Base-by-base conservation (phyloP, 2,797 vertebrate species). In the Intellagama lesueurii region DNA sequence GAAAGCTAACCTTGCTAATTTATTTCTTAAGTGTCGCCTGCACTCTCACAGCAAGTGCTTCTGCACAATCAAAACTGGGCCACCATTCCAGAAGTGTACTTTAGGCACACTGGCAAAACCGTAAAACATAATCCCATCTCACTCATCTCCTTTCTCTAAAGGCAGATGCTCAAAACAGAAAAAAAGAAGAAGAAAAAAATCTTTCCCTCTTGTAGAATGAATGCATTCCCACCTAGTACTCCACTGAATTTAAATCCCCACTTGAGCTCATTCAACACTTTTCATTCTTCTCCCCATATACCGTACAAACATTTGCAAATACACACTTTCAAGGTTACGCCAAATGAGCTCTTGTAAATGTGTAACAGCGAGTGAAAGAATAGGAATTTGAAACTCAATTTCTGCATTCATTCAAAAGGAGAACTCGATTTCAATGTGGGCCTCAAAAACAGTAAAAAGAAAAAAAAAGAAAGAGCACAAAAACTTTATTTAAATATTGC, bases 221-320 rank as follows among this genome's bases (percentile, higher is more conserved):
- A 83, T 32, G 40, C 66, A 73, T 11, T 89, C 87, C 87, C 84
- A 83, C 93, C 72, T 87, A 88, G 56, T 82, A 49, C 81, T 93
- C 91, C 92, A 92, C 81, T 87, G 78, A 47, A 89, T 70, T 87
- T 77, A 85, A 87, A 95, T 95, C 93, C 87, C 85, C 80, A 89
- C 92, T 79, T 24, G 83, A 90, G 86, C 90, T 94, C 82, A 90
- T 88, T 93, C 80, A 85, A 90, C 87, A 91, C 90, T 91, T 92
- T 89, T 94, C 93, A 86, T 92, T 93, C 81, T 87, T 85, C 91
- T 92, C 87, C 91, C 89, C 91, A 92, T 92, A 93, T 89, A 83
- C 90, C 87, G 52, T 89, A 77, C 92, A 96, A 96, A 94, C 93
- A 94, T 95, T 91, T 84, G 92, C 82, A 93, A 95, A 91, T 92